Percentiles rank a stretch among this genome's conserved stretches.
These are phyloP conservation scores for Trachymyrmex septentrionalis DNA, from an alignment of 1,140 invertebrate species.

Conservation along the genomic window DNA sequence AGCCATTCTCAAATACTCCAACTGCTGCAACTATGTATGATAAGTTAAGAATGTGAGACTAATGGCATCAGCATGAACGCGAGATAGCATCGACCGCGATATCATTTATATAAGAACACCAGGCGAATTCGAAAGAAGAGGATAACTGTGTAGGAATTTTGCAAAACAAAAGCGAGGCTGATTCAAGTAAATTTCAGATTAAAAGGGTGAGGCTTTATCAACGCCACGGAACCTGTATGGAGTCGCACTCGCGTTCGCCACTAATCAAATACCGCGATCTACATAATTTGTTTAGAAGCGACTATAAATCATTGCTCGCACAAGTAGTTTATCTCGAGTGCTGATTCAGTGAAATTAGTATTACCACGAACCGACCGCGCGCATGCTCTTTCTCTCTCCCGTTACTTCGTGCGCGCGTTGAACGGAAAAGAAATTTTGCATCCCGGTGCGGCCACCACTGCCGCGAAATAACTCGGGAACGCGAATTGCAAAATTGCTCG, in stretches of 20 bases:
- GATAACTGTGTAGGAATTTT: not conserved
- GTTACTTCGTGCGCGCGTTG: constrained; percentile 8
- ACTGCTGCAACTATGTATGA: not conserved
- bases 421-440: constrained; percentile 36
- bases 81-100: not conserved
- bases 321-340: constrained; percentile 65
- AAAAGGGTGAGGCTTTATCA: constrained; percentile 43
- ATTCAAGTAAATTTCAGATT: constrained; percentile 12
- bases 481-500: not conserved
- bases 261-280: constrained; percentile 74
- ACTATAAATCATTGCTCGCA: constrained; percentile 68
- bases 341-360: constrained; percentile 71
- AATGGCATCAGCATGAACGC: not conserved
- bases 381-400: constrained; percentile 28
- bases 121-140: not conserved
- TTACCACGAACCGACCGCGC: constrained; percentile 18
- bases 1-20: constrained; percentile 6
- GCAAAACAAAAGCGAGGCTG: constrained; percentile 10
- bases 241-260: constrained; percentile 10
- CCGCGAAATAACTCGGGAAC: constrained; percentile 11
- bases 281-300: constrained; percentile 75
- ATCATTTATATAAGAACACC: constrained; percentile 13
- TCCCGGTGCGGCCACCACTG: not conserved
- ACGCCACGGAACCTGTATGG: not conserved
- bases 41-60: constrained; percentile 4